A percentile compares a stretch with the other conserved stretches of the same genome.
Evolutionary conservation across 2,888 invertebrate genomes (phyloP).

Genomic region (Nomada flava): DNA sequence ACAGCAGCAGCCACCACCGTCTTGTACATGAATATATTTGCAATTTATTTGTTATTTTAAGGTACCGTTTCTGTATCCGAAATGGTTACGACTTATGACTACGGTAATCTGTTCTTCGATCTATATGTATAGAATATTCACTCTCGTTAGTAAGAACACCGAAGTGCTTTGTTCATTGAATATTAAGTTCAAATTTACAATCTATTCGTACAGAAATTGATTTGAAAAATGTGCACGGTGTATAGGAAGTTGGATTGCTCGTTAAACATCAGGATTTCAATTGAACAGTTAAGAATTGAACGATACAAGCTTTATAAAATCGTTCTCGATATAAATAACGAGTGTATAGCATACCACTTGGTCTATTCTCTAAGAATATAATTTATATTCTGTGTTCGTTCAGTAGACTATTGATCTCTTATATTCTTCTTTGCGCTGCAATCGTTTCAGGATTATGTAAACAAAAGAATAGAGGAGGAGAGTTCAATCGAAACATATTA

Average conservation of each 20-base stretch:
- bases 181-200: conserved; percentile 16
- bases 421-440: background rate
- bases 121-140: background rate
- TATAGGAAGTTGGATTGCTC: background rate
- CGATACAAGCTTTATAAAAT: conserved; percentile 47
- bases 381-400: conserved; percentile 9
- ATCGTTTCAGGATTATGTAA: conserved; percentile 10
- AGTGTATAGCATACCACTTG: conserved; percentile 9
- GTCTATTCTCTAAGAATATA: background rate
- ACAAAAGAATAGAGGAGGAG: conserved; percentile 1
- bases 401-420: conserved; percentile 16
- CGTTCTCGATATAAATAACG: conserved; percentile 27
- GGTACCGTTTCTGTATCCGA: conserved; percentile 20
- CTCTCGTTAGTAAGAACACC: conserved; percentile 2
- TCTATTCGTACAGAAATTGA: background rate
- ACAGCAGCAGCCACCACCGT: conserved; percentile 81
- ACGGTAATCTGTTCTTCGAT: background rate
- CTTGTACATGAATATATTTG: conserved; percentile 76
- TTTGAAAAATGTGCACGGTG: conserved; percentile 13
- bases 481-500: conserved; percentile 12
- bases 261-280: conserved; percentile 12
- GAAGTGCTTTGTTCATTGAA: conserved; percentile 16
- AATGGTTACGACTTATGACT: background rate
- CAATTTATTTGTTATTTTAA: conserved; percentile 34
- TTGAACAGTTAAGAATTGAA: conserved; percentile 23